Evolutionary conservation across 2,113 vertebrate species (phyloP).

Genomic region (Tursiops truncatus): DNA sequence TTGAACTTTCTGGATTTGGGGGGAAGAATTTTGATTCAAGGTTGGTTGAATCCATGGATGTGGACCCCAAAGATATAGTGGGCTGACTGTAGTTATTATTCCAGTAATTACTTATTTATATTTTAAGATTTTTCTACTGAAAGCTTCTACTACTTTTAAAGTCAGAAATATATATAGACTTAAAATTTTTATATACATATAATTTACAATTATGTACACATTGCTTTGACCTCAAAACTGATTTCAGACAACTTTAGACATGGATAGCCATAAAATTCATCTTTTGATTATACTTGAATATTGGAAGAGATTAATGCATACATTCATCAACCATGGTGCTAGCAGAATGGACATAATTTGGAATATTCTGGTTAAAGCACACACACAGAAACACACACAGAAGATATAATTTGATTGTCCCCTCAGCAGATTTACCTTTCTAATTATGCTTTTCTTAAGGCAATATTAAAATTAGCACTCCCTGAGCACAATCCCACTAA

Average conservation of each 20-base stretch:
- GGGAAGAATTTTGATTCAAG: background rate
- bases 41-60: background rate
- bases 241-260: background rate
- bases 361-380: background rate
- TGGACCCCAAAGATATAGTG: background rate
- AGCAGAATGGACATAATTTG: background rate
- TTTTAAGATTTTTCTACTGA: background rate
- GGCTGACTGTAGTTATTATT: background rate
- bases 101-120: background rate
- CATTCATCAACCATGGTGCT: background rate
- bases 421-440: slow-evolving; percentile 64
- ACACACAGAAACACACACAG: background rate
- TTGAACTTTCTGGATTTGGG: background rate
- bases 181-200: background rate
- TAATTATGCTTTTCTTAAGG: slow-evolving; percentile 64
- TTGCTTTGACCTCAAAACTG: background rate
- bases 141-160: background rate
- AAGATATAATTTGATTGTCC: background rate
- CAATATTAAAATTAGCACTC: slow-evolving; percentile 53
- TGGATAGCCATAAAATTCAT: background rate
- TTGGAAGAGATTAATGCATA: background rate
- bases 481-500: slow-evolving; percentile 10
- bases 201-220: background rate
- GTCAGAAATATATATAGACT: background rate
- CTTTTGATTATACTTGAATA: background rate